Evolutionary conservation across 2,113 vertebrate species (phyloP).

Genomic region (Microcebus ravelobensis): DNA sequence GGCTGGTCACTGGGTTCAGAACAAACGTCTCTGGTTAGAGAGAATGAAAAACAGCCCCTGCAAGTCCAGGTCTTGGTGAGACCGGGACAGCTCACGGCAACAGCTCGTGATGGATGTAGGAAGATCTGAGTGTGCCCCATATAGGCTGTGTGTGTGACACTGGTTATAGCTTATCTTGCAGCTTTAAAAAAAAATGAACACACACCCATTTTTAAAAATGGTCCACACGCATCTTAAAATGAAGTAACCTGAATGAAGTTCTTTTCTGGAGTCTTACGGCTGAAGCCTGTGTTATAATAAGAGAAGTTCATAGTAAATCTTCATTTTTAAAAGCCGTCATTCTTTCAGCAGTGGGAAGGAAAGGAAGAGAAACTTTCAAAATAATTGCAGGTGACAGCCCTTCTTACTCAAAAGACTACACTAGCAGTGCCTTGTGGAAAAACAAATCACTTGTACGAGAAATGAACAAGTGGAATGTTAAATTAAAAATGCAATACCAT

Average conservation of each 20-base stretch:
- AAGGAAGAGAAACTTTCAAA: background rate
- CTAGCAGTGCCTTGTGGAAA: background rate
- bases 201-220: background rate
- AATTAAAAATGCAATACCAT: no score
- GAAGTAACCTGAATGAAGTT: background rate
- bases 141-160: background rate
- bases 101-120: rapidly evolving
- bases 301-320: slow-evolving; percentile 20
- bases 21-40: no score
- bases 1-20: no score
- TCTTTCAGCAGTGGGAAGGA: background rate
- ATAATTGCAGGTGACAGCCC: background rate
- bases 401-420: background rate
- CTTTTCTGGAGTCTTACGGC: background rate
- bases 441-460: background rate
- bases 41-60: no score
- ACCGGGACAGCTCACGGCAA: no score
- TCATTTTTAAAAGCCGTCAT: background rate
- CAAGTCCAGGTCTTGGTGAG: no score
- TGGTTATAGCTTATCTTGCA: background rate
- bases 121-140: background rate
- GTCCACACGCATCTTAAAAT: background rate
- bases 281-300: background rate
- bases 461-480: background rate
- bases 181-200: background rate